Evolutionary conservation across 2,797 vertebrate species (phyloP).

Genomic region (Oreonectes daqikongensis): DNA sequence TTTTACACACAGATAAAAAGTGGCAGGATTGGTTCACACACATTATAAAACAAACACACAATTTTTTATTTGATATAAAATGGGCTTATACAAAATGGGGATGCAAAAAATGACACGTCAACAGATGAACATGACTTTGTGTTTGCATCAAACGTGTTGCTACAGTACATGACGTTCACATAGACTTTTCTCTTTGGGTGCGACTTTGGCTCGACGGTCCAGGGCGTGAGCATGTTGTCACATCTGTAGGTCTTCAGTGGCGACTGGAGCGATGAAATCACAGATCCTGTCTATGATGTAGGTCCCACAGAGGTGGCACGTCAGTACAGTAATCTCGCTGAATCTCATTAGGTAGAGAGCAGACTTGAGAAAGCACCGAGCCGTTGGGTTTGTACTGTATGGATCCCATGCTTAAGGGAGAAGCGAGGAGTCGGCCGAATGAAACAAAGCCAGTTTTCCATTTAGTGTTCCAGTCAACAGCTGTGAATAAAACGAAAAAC

Average conservation of each 20-base stretch:
- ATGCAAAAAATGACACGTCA: too few species aligned
- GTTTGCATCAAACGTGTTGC: constrained; percentile 9
- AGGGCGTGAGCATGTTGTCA: constrained; percentile 33
- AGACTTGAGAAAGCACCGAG: constrained; percentile 9
- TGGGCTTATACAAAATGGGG: too few species aligned
- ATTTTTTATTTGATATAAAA: neutral
- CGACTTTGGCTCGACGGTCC: neutral
- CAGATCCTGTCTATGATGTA: constrained; percentile 26
- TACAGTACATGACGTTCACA: constrained; percentile 2
- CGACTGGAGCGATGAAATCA: constrained; percentile 19
- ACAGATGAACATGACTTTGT: neutral
- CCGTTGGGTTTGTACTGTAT: neutral
- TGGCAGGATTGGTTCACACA: neutral
- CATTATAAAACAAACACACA: neutral
- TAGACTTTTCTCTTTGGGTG: constrained; percentile 19
- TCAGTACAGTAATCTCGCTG: constrained; percentile 17
- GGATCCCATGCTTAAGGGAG: constrained; percentile 18
- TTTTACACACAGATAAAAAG: neutral
- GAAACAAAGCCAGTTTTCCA: constrained; percentile 83
- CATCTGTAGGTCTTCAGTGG: constrained; percentile 37
- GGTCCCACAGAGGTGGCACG: constrained; percentile 28
- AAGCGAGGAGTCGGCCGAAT: constrained; percentile 43
- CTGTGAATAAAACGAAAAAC: constrained; percentile 65
- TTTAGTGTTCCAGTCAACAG: constrained; percentile 86
- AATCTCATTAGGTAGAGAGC: constrained; percentile 19